These are phyloP conservation scores for Pelecanoides urinatrix DNA, from an alignment of 2,113 vertebrate genomes.

Conservation along the genomic window DNA sequence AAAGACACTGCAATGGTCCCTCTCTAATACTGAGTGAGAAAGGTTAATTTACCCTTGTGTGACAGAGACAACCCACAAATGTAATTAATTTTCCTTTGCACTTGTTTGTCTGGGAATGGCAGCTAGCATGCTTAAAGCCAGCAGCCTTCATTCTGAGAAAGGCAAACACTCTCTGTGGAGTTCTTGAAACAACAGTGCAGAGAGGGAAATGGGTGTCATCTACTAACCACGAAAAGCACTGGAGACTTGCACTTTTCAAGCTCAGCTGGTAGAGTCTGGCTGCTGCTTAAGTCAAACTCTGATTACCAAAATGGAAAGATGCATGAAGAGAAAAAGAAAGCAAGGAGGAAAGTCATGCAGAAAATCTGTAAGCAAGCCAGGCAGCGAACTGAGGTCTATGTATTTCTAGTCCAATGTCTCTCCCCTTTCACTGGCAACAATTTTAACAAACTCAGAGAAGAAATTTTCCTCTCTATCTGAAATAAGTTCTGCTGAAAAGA, in stretches of 20 bases:
- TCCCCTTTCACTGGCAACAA: not conserved
- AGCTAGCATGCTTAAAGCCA: not conserved
- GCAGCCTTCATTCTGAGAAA: not conserved
- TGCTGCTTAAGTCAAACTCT: not conserved
- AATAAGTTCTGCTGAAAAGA: not conserved
- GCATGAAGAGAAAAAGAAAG: not conserved
- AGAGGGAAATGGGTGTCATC: not conserved
- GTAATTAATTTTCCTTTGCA: not conserved
- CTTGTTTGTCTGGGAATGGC: not conserved
- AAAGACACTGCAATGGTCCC: not conserved
- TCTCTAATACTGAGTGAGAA: not conserved
- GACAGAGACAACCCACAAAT: not conserved
- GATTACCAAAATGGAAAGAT: not conserved
- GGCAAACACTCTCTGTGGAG: not conserved
- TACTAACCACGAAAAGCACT: not conserved
- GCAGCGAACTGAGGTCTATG: fast-evolving
- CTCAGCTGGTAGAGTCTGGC: not conserved
- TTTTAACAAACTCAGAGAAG: not conserved
- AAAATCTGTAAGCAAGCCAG: not conserved
- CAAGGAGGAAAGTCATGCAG: not conserved
- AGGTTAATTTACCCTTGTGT: not conserved
- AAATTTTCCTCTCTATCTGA: not conserved
- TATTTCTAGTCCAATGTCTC: not conserved
- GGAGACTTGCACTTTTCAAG: not conserved
- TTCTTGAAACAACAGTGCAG: not conserved